Evolutionary conservation across 2,888 invertebrate species (phyloP), one percentile per base, ranked within the genome.

Genomic region (Drosophila austrosaltans): DNA sequence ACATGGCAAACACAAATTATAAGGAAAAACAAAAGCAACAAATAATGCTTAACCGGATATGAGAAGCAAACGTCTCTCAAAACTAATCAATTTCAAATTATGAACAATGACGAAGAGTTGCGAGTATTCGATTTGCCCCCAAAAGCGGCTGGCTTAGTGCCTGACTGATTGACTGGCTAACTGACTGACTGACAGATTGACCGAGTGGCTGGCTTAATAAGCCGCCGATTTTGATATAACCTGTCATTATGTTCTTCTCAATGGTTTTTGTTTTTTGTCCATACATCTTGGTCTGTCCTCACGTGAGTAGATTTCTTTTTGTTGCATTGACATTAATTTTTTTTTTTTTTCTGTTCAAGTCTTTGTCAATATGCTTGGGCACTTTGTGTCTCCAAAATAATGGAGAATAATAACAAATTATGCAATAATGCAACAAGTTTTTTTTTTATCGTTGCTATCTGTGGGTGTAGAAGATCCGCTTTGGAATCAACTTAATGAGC

Each of bases 281-380:
- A 60, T 60, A 59, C 54, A 72, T 63, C 63, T 56, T 10, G 67
- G 53, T 69, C 40, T 42, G 53, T 8, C 79, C 79, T 72, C 76
- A 83, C 76, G 87, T 87, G 87, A 76, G 72, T 69, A 64, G 69
- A 72, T 81, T 83, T 80, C 78, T 69, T 78, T 82, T 67, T 70
- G 67, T 75, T 63, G 65, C 88, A 77, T 85, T 85, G 87, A 82
- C 84, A 85, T 85, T 77, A 85, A 75, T 85, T 63, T 66, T 57
- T 25, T 66, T 57, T 54, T 68, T 59, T 28, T 61, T 53, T 28
- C 5, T 28, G 44, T 66, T 56, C 48, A 72, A 72, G 66, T 66
- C 67, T 72, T 72, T 66, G 73, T 72, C 73, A 72, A 59, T 67
- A 64, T 42, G 44, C 3, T 30, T 30, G 6, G 6, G 30, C 30